phyloP scores from a whole-genome alignment of 2,113 vertebrate genomes.

The Chionis minor region DNA sequence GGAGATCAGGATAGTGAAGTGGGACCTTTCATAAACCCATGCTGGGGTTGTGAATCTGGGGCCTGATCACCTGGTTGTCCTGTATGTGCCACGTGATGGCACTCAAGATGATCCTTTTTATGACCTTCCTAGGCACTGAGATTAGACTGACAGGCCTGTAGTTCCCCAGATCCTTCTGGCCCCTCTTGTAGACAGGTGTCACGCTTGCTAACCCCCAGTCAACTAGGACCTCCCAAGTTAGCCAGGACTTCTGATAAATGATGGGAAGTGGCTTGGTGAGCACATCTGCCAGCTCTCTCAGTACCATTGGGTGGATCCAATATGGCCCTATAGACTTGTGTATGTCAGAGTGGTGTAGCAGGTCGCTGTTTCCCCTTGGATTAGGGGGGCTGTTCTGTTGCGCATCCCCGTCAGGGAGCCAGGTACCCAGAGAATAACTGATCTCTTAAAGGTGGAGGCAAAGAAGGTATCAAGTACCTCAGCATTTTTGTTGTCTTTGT shows the following conservation, averaged over 20 bases:
- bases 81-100: not conserved
- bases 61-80: not conserved
- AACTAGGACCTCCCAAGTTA: not conserved
- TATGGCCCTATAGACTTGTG: too few species aligned
- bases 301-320: too few species aligned
- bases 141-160: not conserved
- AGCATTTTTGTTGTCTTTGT: not conserved
- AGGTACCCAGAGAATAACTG: not conserved
- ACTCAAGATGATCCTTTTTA: too few species aligned
- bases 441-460: not conserved
- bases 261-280: not conserved
- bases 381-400: not conserved
- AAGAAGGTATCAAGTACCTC: not conserved
- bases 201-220: not conserved
- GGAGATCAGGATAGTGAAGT: not conserved
- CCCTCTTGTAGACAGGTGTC: not conserved
- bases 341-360: too few species aligned
- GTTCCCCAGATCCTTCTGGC: not conserved
- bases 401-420: rapidly evolving
- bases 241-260: not conserved
- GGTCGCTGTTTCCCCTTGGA: too few species aligned
- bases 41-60: not conserved
- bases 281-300: not conserved
- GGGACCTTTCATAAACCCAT: not conserved
- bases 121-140: not conserved